A percentile compares a stretch with the other conserved stretches of the same genome.
Evolutionary conservation across 2,113 vertebrate genomes (phyloP).

Genomic region (Pao palembangensis): DNA sequence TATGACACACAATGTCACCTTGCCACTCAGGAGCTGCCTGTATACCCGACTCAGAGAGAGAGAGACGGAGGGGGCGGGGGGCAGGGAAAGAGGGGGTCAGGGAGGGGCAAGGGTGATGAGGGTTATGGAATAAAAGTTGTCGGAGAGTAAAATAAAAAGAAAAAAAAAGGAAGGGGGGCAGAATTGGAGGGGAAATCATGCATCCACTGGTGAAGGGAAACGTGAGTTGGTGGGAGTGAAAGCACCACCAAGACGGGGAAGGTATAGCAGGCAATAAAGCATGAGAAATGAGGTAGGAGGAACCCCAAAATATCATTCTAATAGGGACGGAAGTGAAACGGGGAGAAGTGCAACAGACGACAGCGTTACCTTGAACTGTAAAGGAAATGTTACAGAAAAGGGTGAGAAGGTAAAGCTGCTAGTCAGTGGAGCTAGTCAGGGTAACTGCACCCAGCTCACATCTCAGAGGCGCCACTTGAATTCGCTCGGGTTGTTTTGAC

Average conservation of each 20-base stretch:
- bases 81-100: slow-evolving; percentile 40
- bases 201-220: slow-evolving; percentile 30
- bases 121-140: slow-evolving; percentile 48
- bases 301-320: slow-evolving; percentile 30
- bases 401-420: slow-evolving; percentile 27
- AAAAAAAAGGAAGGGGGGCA: slow-evolving; percentile 21
- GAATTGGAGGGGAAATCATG: slow-evolving; percentile 16
- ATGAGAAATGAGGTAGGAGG: slow-evolving; percentile 34
- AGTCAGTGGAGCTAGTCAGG: slow-evolving; percentile 38
- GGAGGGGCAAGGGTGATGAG: slow-evolving; percentile 46
- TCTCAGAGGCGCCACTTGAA: too few species aligned
- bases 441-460: neutral
- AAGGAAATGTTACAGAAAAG: slow-evolving; percentile 33
- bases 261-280: slow-evolving; percentile 46
- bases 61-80: neutral
- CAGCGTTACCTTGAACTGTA: slow-evolving; percentile 21
- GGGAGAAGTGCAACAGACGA: slow-evolving; percentile 12
- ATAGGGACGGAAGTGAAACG: slow-evolving; percentile 41
- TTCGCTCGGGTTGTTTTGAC: too few species aligned
- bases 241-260: slow-evolving; percentile 35
- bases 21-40: slow-evolving; percentile 76
- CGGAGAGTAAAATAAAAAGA: slow-evolving; percentile 40
- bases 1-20: slow-evolving; percentile 91
- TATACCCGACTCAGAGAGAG: slow-evolving; percentile 55
- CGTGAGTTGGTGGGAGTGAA: slow-evolving; percentile 35